Conservation (phyloP, 1,140 invertebrate genomes). For the Diabrotica undecimpunctata region DNA sequence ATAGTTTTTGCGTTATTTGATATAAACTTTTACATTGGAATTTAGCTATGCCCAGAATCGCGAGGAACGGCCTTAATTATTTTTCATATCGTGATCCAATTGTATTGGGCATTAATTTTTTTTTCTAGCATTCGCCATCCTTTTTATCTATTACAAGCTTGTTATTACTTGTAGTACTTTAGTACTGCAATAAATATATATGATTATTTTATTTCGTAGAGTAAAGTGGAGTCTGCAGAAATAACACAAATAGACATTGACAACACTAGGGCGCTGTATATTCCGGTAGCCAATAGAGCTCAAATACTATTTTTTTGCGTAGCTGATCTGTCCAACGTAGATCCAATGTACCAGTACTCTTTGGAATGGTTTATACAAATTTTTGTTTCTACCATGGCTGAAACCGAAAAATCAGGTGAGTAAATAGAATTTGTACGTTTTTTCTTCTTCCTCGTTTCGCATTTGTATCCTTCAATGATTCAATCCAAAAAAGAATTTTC, state of each 20-base stretch:
- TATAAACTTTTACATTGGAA: too few relatives aligned
- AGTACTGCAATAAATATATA: too few relatives aligned
- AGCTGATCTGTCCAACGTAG: slow-evolving; percentile 64
- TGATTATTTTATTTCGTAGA: slow-evolving; percentile 29
- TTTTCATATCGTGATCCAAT: too few relatives aligned
- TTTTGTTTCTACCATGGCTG: slow-evolving; percentile 64
- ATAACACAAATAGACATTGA: slow-evolving; percentile 67
- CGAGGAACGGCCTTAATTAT: too few relatives aligned
- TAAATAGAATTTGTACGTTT: not conserved
- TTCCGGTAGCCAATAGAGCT: slow-evolving; percentile 67
- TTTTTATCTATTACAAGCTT: too few relatives aligned
- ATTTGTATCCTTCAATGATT: too few relatives aligned
- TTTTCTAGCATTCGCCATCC: too few relatives aligned
- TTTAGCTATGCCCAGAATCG: too few relatives aligned
- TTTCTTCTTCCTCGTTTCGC: not conserved
- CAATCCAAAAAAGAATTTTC: too few relatives aligned
- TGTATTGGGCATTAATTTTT: too few relatives aligned
- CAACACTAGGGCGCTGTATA: slow-evolving; percentile 62
- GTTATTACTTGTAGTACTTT: too few relatives aligned
- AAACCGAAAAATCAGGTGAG: slow-evolving; percentile 56
- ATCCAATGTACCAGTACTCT: slow-evolving; percentile 79
- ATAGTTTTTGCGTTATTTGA: too few relatives aligned
- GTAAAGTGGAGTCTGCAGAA: slow-evolving; percentile 58
- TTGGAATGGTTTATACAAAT: slow-evolving; percentile 71
- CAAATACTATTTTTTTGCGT: slow-evolving; percentile 73